Base-by-base conservation (phyloP, 64 coral and sea anemone species). In the Stichodactyla helianthus region DNA sequence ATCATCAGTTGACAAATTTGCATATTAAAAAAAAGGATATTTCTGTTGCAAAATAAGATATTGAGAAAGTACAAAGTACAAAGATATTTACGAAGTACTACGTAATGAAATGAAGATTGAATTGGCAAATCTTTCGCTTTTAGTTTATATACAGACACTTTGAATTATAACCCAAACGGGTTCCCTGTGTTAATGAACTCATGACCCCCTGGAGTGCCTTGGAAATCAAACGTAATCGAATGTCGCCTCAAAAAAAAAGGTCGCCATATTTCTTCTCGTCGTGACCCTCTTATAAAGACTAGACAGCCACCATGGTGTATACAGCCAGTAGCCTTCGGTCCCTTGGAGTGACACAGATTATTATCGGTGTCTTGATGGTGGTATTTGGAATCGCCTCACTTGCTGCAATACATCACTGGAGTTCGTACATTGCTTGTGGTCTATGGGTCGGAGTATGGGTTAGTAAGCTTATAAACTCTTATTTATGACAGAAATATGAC, bases 381-480 rank as follows among this genome's bases (percentile, higher is more conserved):
- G 1, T 65, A 0, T 65, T 65, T n/a, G 62, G 62, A 20, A 65
- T 65, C 19, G 19, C 19, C 22, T 18, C 62, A 5, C 19, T 65
- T 5, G 62, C 62, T 6, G 62, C 62, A 1, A n/a, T 65, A 9
- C 20, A 65, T 65, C 62, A 65, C 62, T 65, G 62, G 62, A 65
- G 62, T 54, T 54, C 50, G 6, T 56, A 9, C 51, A 53, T 19
- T 55, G 82, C 52, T 56, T 84, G 52, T 55, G 82, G 82, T 5
- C 52, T 84, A 1, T 84, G 82, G 82, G 26, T 84, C 13, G 82
- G 82, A 56, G 26, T 58, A 17, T 84, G 82, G 82, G 82, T 83
- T 4, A 7, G 71, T 44, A 31, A 17, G 18, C 2, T 44, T 44
- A 44, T 44, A 44, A 44, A 3, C 35, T 44, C 35, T 44, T 44